Base-by-base conservation (phyloP, 2,113 vertebrate species). In the Epinephelus fuscoguttatus region DNA sequence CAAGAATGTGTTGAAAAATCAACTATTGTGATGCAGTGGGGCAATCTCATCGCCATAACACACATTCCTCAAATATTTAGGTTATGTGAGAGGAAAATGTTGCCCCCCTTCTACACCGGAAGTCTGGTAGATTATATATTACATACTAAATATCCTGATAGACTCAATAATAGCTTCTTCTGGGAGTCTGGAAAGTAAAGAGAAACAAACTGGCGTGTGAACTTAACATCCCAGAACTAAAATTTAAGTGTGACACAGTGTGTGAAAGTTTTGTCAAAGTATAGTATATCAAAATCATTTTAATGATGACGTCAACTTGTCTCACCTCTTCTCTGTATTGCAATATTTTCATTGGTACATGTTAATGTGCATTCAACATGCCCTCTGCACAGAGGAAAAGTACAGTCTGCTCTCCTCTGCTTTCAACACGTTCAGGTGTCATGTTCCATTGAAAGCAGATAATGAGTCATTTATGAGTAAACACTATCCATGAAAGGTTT, bases 1-100 rank as follows among this genome's bases (percentile, higher is more conserved):
- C 56, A 80, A 82, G 86, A 92, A 90, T 90, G 88, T 79, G 50
- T 66, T 71, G 40, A 85, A 82, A 78, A 86, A 80, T 80, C 17
- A 56, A 37, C 56, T 57, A 69, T 76, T 15, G n/a, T 73, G 80
- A 75, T 60, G 56, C 61, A 77, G 37, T 61, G 69, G 68, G 52
- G 67, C 63, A 27, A 79, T 79, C 70, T 78, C 78, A 84, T 69
- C 75, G 52, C 52, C 50, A 23, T 82, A 82, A 73, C 75, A 71
- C 30, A 75, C 87, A 93, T 91, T 93, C 87, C 81, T 71, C 70
- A 70, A 33, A 52, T 87, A n/a, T 52, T 30, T 42, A 72, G 33
- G 33, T 7, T 37, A 37, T 23, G 25, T 6, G 60, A 50, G 55
- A 62, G 53, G 40, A 67, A 70, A 37, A 75, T 33, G 5, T 67